Conservation (phyloP, 2,888 invertebrate genomes). For the Leptopterna dolabrata region DNA sequence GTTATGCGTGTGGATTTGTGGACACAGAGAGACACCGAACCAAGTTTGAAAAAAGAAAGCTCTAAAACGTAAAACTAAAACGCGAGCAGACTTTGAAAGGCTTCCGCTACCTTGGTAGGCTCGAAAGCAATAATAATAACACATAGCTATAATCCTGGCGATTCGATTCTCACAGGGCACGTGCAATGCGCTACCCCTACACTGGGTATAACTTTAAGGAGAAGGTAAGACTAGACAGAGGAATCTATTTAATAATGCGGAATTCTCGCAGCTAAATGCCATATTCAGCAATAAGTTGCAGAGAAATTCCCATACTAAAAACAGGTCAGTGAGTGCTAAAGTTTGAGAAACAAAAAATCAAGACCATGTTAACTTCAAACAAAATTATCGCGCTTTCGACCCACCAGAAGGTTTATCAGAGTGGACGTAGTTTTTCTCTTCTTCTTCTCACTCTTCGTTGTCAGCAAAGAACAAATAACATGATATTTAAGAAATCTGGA, state of each 20-base stretch:
- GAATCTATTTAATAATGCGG: neutral
- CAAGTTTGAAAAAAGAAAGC: too few species aligned
- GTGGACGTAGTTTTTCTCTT: conserved; percentile 65
- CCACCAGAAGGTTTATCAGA: conserved; percentile 63
- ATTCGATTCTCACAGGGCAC: too few species aligned
- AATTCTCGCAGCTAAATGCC: neutral
- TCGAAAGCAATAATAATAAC: too few species aligned
- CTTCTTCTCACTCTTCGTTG: conserved; percentile 64
- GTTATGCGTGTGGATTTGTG: too few species aligned
- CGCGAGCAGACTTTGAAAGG: too few species aligned
- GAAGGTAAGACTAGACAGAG: neutral
- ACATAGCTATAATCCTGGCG: too few species aligned
- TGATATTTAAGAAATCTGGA: conserved; percentile 21
- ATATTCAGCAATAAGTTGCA: neutral
- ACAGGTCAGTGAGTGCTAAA: neutral
- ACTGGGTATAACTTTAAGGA: too few species aligned
- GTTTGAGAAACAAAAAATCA: neutral
- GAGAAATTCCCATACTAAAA: neutral
- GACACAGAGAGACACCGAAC: too few species aligned
- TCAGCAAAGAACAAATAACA: conserved; percentile 49
- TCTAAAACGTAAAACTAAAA: too few species aligned
- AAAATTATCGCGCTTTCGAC: conserved; percentile 54
- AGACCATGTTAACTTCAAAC: neutral
- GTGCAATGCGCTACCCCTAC: too few species aligned
- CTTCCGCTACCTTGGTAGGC: too few species aligned